These are phyloP conservation scores for Clepsis dumicolana DNA, from an alignment of 2,888 invertebrate genomes.

Conservation along the genomic window DNA sequence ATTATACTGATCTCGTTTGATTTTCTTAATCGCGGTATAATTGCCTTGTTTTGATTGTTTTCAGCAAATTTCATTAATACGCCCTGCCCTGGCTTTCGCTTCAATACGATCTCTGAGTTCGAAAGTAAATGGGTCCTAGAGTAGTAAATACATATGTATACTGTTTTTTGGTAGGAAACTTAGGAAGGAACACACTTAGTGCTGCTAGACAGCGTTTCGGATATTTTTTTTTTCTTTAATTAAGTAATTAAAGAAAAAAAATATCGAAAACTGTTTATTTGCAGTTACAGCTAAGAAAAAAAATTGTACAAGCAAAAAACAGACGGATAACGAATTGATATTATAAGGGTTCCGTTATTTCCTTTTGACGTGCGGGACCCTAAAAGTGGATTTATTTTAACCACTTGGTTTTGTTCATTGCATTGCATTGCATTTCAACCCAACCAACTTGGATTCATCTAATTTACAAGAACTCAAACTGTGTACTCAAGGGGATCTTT, in stretches of 20 bases:
- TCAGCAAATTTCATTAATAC: not conserved
- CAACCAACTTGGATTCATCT: not conserved
- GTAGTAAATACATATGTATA: not conserved
- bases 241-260: too few species aligned
- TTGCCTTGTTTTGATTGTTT: constrained; percentile 19
- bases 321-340: too few species aligned
- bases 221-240: too few species aligned
- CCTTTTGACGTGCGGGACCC: too few species aligned
- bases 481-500: constrained; percentile 4
- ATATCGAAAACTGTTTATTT: too few species aligned
- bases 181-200: too few species aligned
- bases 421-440: not conserved
- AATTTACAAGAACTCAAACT: not conserved
- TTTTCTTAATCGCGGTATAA: constrained; percentile 18
- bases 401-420: too few species aligned
- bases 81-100: not conserved
- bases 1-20: constrained; percentile 19
- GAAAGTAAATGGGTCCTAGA: not conserved
- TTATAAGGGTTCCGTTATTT: too few species aligned
- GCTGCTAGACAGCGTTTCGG: too few species aligned
- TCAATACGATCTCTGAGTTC: not conserved
- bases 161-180: not conserved
- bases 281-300: too few species aligned
- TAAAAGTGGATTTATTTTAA: too few species aligned
- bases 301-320: too few species aligned